These are phyloP conservation scores for Amblyornis subalaris DNA, from an alignment of 2,113 vertebrate species.

Conservation along the genomic window DNA sequence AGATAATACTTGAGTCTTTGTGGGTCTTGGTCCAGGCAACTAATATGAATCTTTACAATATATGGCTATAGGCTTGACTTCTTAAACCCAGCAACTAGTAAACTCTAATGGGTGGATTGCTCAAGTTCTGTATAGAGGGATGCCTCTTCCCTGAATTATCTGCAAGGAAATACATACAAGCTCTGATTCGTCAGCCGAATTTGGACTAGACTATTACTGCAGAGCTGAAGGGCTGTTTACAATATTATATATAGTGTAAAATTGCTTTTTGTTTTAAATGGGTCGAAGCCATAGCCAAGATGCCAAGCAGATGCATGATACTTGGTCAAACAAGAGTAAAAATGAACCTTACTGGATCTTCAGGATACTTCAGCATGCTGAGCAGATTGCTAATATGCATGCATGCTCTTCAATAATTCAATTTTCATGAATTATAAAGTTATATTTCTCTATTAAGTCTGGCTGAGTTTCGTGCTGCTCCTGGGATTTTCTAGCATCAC, in stretches of 20 bases:
- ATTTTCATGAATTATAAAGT: conserved; percentile 3
- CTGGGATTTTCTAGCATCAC: not conserved
- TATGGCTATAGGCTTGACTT: not conserved
- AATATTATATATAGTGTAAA: not conserved
- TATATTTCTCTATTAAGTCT: not conserved
- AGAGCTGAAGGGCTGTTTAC: not conserved
- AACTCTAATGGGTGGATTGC: not conserved
- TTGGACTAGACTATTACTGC: not conserved
- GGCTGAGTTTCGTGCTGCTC: not conserved
- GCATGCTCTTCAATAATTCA: not conserved
- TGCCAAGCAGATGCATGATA: not conserved
- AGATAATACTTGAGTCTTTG: not conserved
- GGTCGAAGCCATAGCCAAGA: not conserved
- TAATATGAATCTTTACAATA: not conserved
- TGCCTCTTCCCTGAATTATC: not conserved
- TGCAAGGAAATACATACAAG: not conserved
- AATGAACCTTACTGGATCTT: not conserved
- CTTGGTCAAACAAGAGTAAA: not conserved
- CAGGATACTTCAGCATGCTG: not conserved
- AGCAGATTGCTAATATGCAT: not conserved
- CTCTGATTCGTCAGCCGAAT: not conserved
- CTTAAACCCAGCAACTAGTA: not conserved
- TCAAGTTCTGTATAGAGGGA: not conserved
- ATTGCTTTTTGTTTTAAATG: not conserved
- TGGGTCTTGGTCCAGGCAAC: not conserved